Conservation (phyloP, 2,797 vertebrate genomes). For the Pseudocheirus occidentalis region DNA sequence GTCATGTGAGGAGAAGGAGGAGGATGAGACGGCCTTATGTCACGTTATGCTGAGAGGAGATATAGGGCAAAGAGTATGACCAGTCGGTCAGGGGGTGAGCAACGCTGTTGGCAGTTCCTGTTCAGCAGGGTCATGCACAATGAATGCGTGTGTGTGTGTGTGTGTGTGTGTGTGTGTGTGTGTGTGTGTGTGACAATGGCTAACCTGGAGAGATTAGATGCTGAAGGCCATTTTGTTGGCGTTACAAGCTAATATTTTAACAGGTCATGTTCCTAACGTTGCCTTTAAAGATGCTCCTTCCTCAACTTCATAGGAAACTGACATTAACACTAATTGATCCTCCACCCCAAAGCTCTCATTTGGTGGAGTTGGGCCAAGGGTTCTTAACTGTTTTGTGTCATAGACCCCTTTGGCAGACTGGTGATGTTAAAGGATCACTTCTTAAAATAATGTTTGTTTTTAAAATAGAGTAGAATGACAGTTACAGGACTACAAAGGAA, state of each 20-base stretch:
- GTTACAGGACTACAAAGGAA: not conserved
- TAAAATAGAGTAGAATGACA: not conserved
- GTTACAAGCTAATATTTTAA: conserved; percentile 77
- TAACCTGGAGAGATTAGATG: conserved; percentile 77
- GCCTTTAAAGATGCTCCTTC: conserved; percentile 66
- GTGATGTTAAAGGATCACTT: not conserved
- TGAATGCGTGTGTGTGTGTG: conserved; percentile 80
- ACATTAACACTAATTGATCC: not conserved
- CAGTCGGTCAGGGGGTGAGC: conserved; percentile 87
- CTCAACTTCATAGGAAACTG: not conserved
- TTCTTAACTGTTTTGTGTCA: not conserved
- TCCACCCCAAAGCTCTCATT: not conserved
- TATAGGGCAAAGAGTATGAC: conserved; percentile 93
- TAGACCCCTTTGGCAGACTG: not conserved
- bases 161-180: not conserved
- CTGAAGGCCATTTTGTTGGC: conserved; percentile 66
- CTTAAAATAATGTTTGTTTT: not conserved
- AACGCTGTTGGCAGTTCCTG: conserved; percentile 70
- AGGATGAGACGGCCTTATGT: conserved; percentile 89
- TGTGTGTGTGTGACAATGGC: conserved; percentile 64
- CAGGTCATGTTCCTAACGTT: conserved; percentile 79
- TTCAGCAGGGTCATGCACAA: conserved; percentile 61
- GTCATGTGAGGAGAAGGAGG: conserved; percentile 94
- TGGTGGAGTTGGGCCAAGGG: not conserved
- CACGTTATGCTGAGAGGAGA: conserved; percentile 90